phyloP scores from a whole-genome alignment of 2,113 vertebrate genomes.

The Tiliqua scincoides region DNA sequence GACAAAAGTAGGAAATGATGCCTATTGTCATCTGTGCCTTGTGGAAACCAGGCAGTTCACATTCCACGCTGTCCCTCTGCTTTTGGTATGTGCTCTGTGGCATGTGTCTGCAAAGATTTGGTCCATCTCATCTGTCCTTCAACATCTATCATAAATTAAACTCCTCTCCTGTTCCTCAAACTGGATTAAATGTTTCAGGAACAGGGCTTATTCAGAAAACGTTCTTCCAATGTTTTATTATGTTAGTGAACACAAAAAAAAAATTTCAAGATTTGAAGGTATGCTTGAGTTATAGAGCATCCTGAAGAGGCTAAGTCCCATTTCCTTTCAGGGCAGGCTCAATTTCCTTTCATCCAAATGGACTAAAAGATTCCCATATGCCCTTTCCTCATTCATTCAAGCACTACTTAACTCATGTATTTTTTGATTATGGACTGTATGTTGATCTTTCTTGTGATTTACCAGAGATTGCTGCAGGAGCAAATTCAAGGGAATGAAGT shows the following conservation, averaged over 20 bases:
- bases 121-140: constrained; percentile 24
- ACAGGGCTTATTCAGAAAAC: constrained; percentile 51
- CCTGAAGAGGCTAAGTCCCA: not conserved
- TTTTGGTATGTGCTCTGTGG: not conserved
- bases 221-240: constrained; percentile 62
- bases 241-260: constrained; percentile 39
- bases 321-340: not conserved
- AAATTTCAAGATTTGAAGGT: constrained; percentile 43
- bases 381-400: not conserved
- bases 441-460: constrained; percentile 56
- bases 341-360: constrained; percentile 15
- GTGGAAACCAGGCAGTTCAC: not conserved
- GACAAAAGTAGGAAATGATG: not conserved
- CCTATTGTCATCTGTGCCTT: not conserved
- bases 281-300: constrained; percentile 7
- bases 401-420: constrained; percentile 17
- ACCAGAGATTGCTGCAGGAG: constrained; percentile 45
- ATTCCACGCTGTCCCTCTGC: not conserved
- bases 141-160: constrained; percentile 29
- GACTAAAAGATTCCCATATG: not conserved
- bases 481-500: constrained; percentile 12
- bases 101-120: not conserved
- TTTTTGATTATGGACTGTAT: constrained; percentile 53
- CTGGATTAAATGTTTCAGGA: constrained; percentile 56
- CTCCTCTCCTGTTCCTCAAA: constrained; percentile 56